A percentile compares a stretch with the other conserved stretches of the same genome.
phyloP scores from a whole-genome alignment of 2,113 vertebrate genomes.

The Prietella phreatophila region DNA sequence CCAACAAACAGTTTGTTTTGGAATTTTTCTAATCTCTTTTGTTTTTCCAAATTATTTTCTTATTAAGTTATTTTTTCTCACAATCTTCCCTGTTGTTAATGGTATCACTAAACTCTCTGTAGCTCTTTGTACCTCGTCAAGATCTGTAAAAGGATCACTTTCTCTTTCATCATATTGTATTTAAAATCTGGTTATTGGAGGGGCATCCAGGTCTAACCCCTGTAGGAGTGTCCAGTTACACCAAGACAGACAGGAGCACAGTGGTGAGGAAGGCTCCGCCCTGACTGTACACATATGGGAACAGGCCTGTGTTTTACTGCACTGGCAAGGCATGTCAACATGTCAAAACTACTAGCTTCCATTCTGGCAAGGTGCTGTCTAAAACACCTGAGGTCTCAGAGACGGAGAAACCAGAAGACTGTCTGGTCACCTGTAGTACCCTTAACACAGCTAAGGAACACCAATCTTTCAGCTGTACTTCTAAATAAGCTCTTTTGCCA shows the following conservation, averaged over 20 bases:
- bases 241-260: neutral
- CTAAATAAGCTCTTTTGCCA: neutral
- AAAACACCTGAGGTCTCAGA: neutral
- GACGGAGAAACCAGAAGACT: neutral
- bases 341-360: neutral
- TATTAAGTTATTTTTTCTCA: neutral
- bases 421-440: neutral
- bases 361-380: neutral
- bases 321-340: neutral
- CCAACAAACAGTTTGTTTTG: neutral
- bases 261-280: neutral
- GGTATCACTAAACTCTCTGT: neutral
- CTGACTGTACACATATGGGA: neutral
- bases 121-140: neutral
- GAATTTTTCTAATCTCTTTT: too few species aligned
- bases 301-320: neutral
- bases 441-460: neutral
- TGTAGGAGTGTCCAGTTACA: neutral
- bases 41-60: too few species aligned
- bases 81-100: neutral
- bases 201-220: neutral
- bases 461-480: neutral
- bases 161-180: neutral
- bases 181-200: neutral
- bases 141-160: neutral